Base-by-base conservation (phyloP, 2,113 vertebrate species). In the Opisthocomus hoazin region DNA sequence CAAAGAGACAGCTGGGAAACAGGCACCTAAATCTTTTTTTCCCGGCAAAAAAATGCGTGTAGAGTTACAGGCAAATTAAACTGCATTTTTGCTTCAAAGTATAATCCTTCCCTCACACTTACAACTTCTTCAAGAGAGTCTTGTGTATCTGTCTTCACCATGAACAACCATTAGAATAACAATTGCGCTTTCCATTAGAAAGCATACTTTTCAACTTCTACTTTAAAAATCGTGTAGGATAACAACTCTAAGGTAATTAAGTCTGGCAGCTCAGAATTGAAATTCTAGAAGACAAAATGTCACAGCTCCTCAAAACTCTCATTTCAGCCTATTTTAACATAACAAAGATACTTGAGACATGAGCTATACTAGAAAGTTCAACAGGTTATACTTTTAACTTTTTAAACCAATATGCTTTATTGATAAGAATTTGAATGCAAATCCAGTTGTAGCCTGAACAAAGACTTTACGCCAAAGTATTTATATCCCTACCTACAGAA, bases 271-370 rank as follows among this genome's bases (percentile, higher is more conserved):
- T 94, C 76, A 39, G 91, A 95, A 96, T 14, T 82, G 74, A 95
- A 97, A 86, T 91, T 73, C 94, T 96, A 78, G 53, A 94, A 96
- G 64, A 95, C 41, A 94, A 93, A 93, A 92, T 79, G 86, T 70
- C 89, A 78, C 78, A 92, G 57, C 69, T 73, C 53, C 83, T 93
- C 73, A 74, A 91, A 79, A 69, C 12, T 39, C 74, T 51, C 24
- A 41, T 61, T 90, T 73, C 75, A 80, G 29, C 6, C 39, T 77
- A 26, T 74, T 88, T 88, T 57, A 90, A 50, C n/a, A 6, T 41
- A 88, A 66, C 70, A 68, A 68, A 92, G 84, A 51, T 41, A 74
- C 65, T 80, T 37, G 19, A 92, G 76, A 75, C 22, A 64, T 17
- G 11, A 73, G 32, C 41, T 86, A 29, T 6, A 36, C 45, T 29